Conservation (phyloP, 2,888 invertebrate genomes). For the Epinotia nisella region DNA sequence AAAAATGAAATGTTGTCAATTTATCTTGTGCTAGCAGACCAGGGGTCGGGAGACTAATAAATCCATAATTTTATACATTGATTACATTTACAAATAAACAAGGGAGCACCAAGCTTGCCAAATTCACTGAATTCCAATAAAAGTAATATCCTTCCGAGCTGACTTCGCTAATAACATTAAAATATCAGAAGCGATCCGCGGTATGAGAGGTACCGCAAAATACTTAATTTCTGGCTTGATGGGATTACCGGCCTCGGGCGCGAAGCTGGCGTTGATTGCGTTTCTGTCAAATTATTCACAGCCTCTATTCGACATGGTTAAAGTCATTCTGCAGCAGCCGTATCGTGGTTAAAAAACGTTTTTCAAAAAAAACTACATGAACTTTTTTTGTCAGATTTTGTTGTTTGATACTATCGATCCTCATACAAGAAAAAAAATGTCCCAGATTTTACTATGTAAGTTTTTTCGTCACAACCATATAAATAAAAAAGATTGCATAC, state of each 20-base stretch:
- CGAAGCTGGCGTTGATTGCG: constrained; percentile 8
- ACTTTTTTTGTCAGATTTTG: no score
- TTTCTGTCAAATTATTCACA: constrained; percentile 1
- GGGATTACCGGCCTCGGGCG: constrained; percentile 20
- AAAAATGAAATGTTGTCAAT: no score
- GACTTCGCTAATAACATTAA: neutral
- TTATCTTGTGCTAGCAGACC: neutral
- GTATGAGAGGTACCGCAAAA: constrained; percentile 2
- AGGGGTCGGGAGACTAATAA: neutral
- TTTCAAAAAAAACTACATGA: no score
- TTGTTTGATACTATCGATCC: no score
- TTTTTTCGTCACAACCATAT: no score
- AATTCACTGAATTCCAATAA: neutral
- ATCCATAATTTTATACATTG: neutral
- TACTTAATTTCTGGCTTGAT: constrained; percentile 23
- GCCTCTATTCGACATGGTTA: neutral
- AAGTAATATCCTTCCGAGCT: neutral
- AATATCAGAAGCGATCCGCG: constrained; percentile 19
- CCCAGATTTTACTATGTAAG: no score
- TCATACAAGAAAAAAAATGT: no score
- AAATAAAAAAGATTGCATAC: no score
- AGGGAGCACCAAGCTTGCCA: neutral
- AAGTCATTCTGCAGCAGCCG: neutral
- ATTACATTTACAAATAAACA: neutral
- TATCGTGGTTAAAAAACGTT: no score